Evolutionary conservation across 1,140 invertebrate genomes (phyloP).

Genomic region (Caenorhabditis inopinata): DNA sequence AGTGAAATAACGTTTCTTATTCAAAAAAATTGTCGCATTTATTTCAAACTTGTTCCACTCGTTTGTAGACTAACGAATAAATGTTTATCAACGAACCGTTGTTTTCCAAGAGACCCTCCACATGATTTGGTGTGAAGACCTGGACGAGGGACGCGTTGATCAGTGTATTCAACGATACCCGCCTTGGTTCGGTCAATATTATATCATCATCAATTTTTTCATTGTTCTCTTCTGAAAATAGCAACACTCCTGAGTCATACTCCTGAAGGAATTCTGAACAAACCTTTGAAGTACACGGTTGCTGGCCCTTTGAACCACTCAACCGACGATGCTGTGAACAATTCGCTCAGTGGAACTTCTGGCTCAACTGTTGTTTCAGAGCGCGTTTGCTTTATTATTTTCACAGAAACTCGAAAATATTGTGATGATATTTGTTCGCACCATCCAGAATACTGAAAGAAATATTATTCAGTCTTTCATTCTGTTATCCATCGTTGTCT

Average conservation of each 20-base stretch:
- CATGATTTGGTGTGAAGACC: not conserved
- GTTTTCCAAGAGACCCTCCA: not conserved
- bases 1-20: no score
- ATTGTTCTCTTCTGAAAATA: not conserved
- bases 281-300: constrained; percentile 4
- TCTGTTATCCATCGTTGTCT: not conserved
- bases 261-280: not conserved
- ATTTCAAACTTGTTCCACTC: no score
- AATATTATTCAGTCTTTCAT: not conserved
- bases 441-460: constrained; percentile 55
- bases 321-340: constrained; percentile 48
- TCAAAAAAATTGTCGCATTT: no score
- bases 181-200: not conserved
- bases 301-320: constrained; percentile 8
- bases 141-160: not conserved
- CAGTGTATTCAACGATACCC: not conserved
- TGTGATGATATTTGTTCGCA: constrained; percentile 49
- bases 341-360: constrained; percentile 42
- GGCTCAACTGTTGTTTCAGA: constrained; percentile 54
- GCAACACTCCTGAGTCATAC: not conserved
- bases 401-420: constrained; percentile 44
- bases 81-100: not conserved
- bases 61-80: no score
- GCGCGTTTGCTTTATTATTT: constrained; percentile 47
- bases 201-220: not conserved